Percentiles rank a stretch among this genome's conserved stretches.
phyloP scores from a whole-genome alignment of 2,113 vertebrate species.

The Ageneiosus marmoratus region DNA sequence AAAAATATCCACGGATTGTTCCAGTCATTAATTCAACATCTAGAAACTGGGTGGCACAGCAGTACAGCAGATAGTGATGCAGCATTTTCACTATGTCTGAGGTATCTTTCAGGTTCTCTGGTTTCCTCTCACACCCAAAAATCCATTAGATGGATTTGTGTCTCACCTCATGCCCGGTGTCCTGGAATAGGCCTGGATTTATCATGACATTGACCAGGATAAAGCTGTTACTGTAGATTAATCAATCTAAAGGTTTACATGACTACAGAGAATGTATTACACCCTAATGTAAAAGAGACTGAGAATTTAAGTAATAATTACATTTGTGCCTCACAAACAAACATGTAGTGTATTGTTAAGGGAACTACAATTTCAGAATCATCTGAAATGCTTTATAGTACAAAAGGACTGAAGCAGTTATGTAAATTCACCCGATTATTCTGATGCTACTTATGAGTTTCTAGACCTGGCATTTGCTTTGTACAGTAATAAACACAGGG shows the following conservation, averaged over 20 bases:
- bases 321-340: too few species aligned
- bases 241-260: neutral
- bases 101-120: neutral
- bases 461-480: constrained; percentile 8
- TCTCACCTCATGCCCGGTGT: neutral
- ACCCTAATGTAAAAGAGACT: too few species aligned
- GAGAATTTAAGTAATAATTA: too few species aligned
- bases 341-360: too few species aligned
- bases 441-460: neutral
- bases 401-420: neutral
- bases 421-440: neutral
- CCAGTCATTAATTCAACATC: neutral
- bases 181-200: neutral
- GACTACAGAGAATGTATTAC: neutral
- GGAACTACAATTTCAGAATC: too few species aligned
- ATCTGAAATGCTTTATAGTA: too few species aligned
- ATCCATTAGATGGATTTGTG: neutral
- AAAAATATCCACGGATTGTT: neutral
- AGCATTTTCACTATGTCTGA: neutral
- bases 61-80: neutral
- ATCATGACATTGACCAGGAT: neutral
- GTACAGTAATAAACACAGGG: constrained; percentile 8
- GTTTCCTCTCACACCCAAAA: neutral
- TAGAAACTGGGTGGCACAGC: neutral
- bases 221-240: neutral